These are phyloP conservation scores for Xanthorhoe spadicearia DNA, from an alignment of 2,888 invertebrate species.

Conservation along the genomic window DNA sequence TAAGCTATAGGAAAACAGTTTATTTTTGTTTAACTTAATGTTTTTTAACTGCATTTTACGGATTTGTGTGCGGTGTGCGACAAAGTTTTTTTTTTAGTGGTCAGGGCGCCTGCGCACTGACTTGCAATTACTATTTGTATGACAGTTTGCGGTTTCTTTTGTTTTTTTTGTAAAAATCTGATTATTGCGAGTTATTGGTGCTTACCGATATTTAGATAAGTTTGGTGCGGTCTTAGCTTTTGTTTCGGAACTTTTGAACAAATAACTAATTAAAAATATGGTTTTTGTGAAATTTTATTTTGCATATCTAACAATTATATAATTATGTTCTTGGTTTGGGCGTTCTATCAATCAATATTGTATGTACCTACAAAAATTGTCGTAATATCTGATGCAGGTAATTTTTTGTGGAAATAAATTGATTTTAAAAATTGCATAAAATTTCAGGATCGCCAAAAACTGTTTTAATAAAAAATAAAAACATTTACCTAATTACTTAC, in stretches of 20 bases:
- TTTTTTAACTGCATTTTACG: conserved; percentile 26
- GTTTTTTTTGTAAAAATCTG: conserved; percentile 45
- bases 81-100: conserved; percentile 57
- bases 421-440: too few species aligned
- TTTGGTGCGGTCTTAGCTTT: conserved; percentile 25
- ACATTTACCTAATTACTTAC: too few species aligned
- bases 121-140: conserved; percentile 64
- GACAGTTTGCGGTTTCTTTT: conserved; percentile 63
- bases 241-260: conserved; percentile 4
- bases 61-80: conserved; percentile 64
- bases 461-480: too few species aligned
- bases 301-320: too few species aligned
- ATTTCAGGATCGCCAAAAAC: too few species aligned
- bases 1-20: neutral
- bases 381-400: too few species aligned
- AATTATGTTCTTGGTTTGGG: too few species aligned
- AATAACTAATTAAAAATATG: conserved; percentile 3
- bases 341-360: too few species aligned
- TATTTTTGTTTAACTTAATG: conserved; percentile 10
- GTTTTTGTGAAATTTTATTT: neutral
- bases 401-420: too few species aligned
- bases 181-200: conserved; percentile 35
- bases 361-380: too few species aligned
- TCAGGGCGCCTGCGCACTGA: conserved; percentile 52
- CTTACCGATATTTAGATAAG: conserved; percentile 28